phyloP scores from a whole-genome alignment of 2,888 invertebrate species.

The Pristionchus arcanus region DNA sequence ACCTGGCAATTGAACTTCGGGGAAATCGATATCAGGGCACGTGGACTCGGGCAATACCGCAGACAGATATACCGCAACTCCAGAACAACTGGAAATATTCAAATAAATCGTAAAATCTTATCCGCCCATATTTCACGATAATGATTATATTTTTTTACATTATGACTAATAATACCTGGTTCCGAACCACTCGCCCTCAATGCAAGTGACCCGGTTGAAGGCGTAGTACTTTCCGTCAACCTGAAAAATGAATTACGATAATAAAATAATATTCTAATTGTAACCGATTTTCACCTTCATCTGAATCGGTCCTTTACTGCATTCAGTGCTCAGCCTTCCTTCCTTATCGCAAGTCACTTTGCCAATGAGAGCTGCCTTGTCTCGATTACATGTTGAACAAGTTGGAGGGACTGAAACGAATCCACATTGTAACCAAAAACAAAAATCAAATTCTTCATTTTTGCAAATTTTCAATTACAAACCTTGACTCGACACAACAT shows the following conservation, averaged over 20 bases:
- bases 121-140: background rate
- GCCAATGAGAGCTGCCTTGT: background rate
- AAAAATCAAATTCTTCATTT: background rate
- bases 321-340: background rate
- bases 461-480: background rate
- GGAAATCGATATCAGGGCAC: background rate
- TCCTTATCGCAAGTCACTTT: background rate
- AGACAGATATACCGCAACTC: background rate
- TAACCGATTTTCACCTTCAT: background rate
- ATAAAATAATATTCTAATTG: background rate
- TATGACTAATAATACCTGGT: background rate
- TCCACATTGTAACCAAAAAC: background rate
- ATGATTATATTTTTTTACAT: background rate
- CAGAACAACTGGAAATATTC: background rate
- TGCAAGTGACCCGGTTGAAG: background rate
- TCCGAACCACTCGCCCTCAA: constrained; percentile 10
- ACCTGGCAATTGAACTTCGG: background rate
- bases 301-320: background rate
- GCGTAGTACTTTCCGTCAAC: background rate
- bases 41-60: background rate
- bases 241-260: background rate
- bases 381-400: background rate
- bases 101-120: background rate
- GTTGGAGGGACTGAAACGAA: background rate
- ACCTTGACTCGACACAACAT: background rate